phyloP scores from a whole-genome alignment of 2,797 vertebrate species.

The Mionectes olivaceus region DNA sequence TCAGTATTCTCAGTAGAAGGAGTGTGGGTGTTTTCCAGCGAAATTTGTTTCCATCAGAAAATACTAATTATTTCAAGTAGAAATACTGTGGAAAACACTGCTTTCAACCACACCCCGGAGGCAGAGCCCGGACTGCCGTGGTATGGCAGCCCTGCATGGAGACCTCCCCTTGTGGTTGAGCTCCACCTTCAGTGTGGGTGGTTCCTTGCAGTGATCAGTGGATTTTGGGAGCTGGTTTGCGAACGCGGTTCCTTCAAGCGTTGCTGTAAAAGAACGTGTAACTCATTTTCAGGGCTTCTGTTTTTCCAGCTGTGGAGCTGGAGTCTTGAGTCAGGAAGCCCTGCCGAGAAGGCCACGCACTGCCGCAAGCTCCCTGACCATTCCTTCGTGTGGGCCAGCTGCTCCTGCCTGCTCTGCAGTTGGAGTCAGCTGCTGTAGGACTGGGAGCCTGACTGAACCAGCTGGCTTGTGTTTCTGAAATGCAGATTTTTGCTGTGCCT shows the following conservation, averaged over 20 bases:
- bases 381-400: background rate
- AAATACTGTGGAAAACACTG: background rate
- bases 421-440: background rate
- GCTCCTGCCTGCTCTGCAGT: background rate
- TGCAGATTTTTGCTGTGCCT: background rate
- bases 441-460: background rate
- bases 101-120: background rate
- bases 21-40: background rate
- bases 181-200: background rate
- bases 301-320: background rate
- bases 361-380: background rate
- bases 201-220: background rate
- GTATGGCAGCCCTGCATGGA: background rate
- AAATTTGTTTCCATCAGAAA: background rate
- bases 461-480: background rate
- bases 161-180: background rate
- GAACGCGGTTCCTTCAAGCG: background rate
- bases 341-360: fast-evolving
- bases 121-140: background rate
- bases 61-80: background rate
- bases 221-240: background rate
- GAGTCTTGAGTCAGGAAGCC: background rate
- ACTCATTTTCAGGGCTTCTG: background rate
- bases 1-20: background rate
- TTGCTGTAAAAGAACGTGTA: background rate